These are phyloP conservation scores for Atlantisia rogersi DNA, from an alignment of 2,113 vertebrate species.

Conservation along the genomic window DNA sequence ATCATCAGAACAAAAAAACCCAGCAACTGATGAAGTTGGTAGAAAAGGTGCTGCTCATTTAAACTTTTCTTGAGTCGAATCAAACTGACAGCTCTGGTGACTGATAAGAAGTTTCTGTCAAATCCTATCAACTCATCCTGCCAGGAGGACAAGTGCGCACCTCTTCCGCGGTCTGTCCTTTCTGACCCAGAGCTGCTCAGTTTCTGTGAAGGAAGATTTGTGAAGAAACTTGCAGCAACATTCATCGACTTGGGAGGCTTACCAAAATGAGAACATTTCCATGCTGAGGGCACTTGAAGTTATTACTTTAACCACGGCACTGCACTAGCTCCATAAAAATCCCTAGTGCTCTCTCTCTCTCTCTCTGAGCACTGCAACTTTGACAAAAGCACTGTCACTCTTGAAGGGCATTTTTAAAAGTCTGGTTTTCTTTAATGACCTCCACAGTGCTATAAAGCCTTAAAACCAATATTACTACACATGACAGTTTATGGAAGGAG, in stretches of 20 bases:
- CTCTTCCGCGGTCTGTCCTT: background rate
- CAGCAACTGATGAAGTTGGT: background rate
- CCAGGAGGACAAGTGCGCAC: background rate
- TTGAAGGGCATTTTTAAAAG: background rate
- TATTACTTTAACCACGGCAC: background rate
- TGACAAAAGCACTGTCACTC: background rate
- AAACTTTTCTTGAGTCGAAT: background rate
- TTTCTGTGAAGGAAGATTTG: background rate
- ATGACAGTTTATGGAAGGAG: background rate
- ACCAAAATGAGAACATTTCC: background rate
- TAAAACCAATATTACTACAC: background rate
- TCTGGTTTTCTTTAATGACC: background rate
- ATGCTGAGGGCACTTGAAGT: background rate
- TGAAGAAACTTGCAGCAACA: background rate
- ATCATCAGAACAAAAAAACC: background rate
- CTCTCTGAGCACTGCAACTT: background rate
- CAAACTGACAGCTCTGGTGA: background rate
- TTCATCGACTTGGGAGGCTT: background rate
- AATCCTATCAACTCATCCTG: background rate
- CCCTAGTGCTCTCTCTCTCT: background rate
- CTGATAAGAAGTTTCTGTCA: background rate
- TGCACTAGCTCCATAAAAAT: background rate
- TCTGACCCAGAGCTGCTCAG: background rate
- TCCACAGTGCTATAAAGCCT: background rate
- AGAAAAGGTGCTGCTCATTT: background rate